Evolutionary conservation across 2,888 invertebrate species (phyloP).

Genomic region (Hirtodrosophila cameraria): DNA sequence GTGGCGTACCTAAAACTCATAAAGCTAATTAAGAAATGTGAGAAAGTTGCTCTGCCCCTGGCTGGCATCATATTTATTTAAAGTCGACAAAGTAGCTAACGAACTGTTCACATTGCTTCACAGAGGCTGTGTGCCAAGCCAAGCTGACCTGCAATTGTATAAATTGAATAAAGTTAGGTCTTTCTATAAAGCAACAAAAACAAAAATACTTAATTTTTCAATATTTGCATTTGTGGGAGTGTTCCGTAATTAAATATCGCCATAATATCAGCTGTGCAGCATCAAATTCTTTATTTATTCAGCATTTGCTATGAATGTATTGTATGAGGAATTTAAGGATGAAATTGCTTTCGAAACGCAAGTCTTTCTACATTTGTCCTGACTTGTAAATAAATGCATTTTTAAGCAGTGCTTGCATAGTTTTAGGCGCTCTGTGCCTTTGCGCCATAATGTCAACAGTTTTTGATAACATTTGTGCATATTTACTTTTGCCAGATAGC

Average conservation of each 20-base stretch:
- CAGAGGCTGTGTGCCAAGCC: slow-evolving; percentile 1
- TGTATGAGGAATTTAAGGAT: not conserved
- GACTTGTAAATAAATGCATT: slow-evolving; percentile 24
- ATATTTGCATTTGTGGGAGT: not conserved
- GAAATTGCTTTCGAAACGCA: not conserved
- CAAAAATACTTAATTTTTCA: slow-evolving; percentile 20
- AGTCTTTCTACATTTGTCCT: not conserved
- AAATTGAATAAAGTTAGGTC: slow-evolving; percentile 60
- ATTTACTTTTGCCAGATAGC: slow-evolving; percentile 61
- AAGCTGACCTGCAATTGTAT: slow-evolving; percentile 55
- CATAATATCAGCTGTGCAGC: too few species aligned
- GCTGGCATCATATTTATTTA: slow-evolving; percentile 53
- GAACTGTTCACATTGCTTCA: not conserved
- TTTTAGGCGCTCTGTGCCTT: slow-evolving; percentile 33
- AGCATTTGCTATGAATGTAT: too few species aligned
- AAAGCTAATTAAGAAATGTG: slow-evolving; percentile 80
- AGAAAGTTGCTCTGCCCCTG: slow-evolving; percentile 55
- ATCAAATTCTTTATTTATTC: too few species aligned
- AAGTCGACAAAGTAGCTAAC: slow-evolving; percentile 51
- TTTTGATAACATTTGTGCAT: slow-evolving; percentile 53
- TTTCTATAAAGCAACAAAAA: slow-evolving; percentile 37
- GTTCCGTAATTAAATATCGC: slow-evolving; percentile 4
- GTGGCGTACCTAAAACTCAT: slow-evolving; percentile 67
- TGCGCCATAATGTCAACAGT: slow-evolving; percentile 41
- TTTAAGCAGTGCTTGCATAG: slow-evolving; percentile 17